These are phyloP conservation scores for Latheticus oryzae DNA, from an alignment of 2,888 invertebrate genomes.

Conservation along the genomic window DNA sequence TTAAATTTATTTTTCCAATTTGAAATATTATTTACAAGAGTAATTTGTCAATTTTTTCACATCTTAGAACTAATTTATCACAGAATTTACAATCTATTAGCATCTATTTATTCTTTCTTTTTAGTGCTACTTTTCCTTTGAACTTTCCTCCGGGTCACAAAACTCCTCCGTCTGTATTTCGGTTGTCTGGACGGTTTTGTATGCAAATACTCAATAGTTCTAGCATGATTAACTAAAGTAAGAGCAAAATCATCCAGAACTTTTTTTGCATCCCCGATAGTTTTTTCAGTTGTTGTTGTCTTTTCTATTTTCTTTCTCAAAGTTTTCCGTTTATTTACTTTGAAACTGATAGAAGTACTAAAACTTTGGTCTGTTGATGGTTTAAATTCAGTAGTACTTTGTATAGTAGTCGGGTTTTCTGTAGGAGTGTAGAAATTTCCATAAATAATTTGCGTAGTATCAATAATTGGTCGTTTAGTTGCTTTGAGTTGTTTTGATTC, in stretches of 20 bases:
- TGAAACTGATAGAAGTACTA: constrained; percentile 68
- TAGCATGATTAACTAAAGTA: constrained; percentile 64
- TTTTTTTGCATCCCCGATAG: constrained; percentile 41
- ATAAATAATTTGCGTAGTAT: constrained; percentile 59
- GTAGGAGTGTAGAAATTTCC: constrained; percentile 57
- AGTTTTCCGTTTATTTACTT: constrained; percentile 69
- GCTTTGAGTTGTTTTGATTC: constrained; percentile 36
- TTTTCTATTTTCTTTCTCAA: too few species aligned
- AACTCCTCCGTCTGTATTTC: constrained; percentile 52
- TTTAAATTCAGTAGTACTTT: constrained; percentile 41
- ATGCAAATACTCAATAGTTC: constrained; percentile 57
- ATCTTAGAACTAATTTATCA: too few species aligned
- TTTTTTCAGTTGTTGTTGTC: constrained; percentile 35
- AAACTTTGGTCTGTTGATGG: constrained; percentile 66
- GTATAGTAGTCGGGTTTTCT: too few species aligned
- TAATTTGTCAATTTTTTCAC: too few species aligned
- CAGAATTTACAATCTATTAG: too few species aligned
- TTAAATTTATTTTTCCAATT: too few species aligned
- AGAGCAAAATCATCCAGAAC: constrained; percentile 60
- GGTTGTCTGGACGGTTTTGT: constrained; percentile 45
- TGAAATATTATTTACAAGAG: too few species aligned
- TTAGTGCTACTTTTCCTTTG: constrained; percentile 28
- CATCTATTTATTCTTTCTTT: too few species aligned
- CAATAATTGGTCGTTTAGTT: too few species aligned
- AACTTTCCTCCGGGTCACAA: constrained; percentile 28